These are phyloP conservation scores for Cosmorhoe ocellata DNA, from an alignment of 2,888 invertebrate species.

Conservation along the genomic window DNA sequence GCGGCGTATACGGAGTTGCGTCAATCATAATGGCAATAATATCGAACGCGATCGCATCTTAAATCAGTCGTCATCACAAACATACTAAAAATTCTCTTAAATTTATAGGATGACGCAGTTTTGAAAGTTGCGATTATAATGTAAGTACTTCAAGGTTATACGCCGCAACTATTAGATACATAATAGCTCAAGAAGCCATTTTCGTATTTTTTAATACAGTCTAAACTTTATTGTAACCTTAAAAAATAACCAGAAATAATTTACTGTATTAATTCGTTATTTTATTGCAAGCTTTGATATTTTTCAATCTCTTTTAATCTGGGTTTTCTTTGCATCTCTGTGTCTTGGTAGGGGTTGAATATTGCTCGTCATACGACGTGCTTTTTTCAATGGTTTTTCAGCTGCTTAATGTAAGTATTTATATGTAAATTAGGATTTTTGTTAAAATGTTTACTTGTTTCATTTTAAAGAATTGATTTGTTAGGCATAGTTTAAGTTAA, in stretches of 20 bases:
- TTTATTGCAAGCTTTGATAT: too few relatives aligned
- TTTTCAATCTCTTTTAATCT: too few relatives aligned
- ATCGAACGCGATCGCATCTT: too few relatives aligned
- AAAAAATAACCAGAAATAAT: neutral
- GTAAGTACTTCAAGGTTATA: neutral
- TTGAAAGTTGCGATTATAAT: neutral
- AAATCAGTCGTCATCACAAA: neutral
- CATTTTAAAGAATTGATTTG: slow-evolving; percentile 10
- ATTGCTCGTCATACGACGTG: neutral
- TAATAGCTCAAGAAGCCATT: slow-evolving; percentile 14
- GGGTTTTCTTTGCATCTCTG: too few relatives aligned
- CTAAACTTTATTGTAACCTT: neutral
- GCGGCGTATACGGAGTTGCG: too few relatives aligned
- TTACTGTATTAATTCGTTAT: slow-evolving; percentile 1
- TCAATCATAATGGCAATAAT: too few relatives aligned
- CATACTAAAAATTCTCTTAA: neutral
- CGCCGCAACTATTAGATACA: slow-evolving; percentile 1
- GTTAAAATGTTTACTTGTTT: slow-evolving; percentile 15
- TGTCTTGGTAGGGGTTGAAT: neutral
- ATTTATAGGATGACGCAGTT: neutral
- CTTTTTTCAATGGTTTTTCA: neutral
- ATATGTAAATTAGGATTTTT: slow-evolving; percentile 14
- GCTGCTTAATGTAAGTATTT: neutral
- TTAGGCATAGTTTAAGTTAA: slow-evolving; percentile 22
- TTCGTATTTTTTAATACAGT: slow-evolving; percentile 15